Percentiles rank a stretch among this genome's conserved stretches.
Evolutionary conservation across 53 echinoderm and acorn worm species (phyloP).

Genomic region (Patiria pectinifera): DNA sequence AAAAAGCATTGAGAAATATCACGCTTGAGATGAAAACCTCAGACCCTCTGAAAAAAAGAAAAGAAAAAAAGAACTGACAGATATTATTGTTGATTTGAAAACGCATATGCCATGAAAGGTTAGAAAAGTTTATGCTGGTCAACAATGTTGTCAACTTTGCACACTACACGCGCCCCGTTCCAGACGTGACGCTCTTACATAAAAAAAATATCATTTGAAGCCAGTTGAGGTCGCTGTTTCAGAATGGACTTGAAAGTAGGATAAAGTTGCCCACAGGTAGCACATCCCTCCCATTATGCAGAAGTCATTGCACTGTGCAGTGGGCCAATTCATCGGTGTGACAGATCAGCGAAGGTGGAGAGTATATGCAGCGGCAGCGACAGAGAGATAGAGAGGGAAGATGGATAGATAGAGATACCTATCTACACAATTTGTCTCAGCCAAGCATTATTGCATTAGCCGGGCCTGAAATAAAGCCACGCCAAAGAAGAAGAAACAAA

Average conservation of each 20-base stretch:
- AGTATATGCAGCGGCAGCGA: not conserved
- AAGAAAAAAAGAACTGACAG: no score
- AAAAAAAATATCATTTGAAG: not conserved
- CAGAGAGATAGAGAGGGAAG: not conserved
- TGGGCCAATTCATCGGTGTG: slow-evolving; percentile 13
- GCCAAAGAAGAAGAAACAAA: not conserved
- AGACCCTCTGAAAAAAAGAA: not conserved
- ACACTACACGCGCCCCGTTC: no score
- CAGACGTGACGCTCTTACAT: no score
- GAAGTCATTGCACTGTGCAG: slow-evolving; percentile 57
- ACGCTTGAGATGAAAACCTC: no score
- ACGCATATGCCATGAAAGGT: no score
- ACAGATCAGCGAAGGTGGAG: not conserved
- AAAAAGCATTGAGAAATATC: no score
- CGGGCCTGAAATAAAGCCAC: slow-evolving; percentile 24
- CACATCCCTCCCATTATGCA: not conserved
- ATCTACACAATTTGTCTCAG: slow-evolving; percentile 56
- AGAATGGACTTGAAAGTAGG: not conserved
- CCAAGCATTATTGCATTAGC: slow-evolving; percentile 58
- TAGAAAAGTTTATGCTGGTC: no score
- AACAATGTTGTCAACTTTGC: no score
- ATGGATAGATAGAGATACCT: slow-evolving; percentile 1
- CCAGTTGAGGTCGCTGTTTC: not conserved
- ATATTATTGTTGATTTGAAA: no score
- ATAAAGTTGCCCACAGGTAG: not conserved